Evolutionary conservation across 2,888 invertebrate species (phyloP).

Genomic region (Cryptus viduatorius): DNA sequence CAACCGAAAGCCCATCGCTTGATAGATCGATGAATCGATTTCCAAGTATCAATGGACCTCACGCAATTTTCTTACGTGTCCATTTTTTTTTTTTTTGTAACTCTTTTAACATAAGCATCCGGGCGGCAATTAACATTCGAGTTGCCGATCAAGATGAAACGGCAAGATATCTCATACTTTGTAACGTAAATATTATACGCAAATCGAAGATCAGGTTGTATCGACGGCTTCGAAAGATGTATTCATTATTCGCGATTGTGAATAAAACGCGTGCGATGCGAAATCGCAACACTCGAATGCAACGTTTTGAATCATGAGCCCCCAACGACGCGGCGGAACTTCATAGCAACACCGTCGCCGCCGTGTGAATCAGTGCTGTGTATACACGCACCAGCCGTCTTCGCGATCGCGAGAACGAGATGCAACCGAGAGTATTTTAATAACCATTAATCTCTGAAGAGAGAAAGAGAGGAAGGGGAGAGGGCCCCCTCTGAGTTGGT

Average conservation of each 20-base stretch:
- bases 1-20: not conserved
- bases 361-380: not conserved
- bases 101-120: not conserved
- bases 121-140: conserved; percentile 58
- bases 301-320: conserved; percentile 51
- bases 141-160: conserved; percentile 48
- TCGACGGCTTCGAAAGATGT: conserved; percentile 22
- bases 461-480: too few relatives aligned
- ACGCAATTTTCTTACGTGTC: conserved; percentile 23
- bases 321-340: conserved; percentile 54
- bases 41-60: conserved; percentile 34
- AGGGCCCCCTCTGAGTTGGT: conserved; percentile 22
- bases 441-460: conserved; percentile 76
- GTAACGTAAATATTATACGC: conserved; percentile 39
- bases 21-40: conserved; percentile 54
- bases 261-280: conserved; percentile 23
- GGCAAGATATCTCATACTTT: conserved; percentile 43
- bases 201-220: conserved; percentile 16
- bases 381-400: not conserved
- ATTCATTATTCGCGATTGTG: conserved; percentile 57
- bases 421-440: conserved; percentile 74
- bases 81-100: conserved; percentile 16
- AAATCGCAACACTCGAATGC: conserved; percentile 48
- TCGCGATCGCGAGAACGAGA: conserved; percentile 51
- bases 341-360: not conserved